phyloP scores from a whole-genome alignment of 2,113 vertebrate genomes.

The Bothrops jararaca region DNA sequence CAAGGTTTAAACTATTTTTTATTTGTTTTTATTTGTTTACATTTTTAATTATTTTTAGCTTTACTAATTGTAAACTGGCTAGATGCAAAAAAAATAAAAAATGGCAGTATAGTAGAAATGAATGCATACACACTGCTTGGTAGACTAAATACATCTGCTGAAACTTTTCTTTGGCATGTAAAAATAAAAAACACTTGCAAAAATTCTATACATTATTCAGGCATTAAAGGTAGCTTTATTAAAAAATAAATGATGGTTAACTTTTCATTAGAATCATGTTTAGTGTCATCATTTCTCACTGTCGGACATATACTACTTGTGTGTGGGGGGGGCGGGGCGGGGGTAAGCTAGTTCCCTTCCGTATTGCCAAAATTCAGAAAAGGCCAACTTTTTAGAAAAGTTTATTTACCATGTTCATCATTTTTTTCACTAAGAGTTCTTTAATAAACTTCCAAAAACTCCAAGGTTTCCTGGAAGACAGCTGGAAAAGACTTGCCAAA shows the following conservation, averaged over 20 bases:
- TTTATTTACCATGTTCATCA: neutral
- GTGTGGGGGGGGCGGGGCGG: accelerated
- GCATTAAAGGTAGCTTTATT: neutral
- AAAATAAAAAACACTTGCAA: neutral
- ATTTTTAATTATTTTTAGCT: neutral
- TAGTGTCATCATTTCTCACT: neutral
- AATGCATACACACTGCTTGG: neutral
- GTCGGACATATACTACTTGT: neutral
- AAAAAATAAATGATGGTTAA: neutral
- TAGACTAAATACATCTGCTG: too few relatives aligned
- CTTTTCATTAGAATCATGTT: neutral
- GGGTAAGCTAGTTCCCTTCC: too few relatives aligned
- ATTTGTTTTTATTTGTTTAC: neutral
- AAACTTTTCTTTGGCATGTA: neutral
- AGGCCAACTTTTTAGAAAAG: neutral
- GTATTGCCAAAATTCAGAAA: neutral
- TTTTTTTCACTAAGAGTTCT: neutral
- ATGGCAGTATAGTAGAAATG: neutral
- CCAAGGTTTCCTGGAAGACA: neutral
- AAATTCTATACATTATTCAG: neutral
- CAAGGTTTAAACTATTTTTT: neutral
- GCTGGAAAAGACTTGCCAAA: neutral
- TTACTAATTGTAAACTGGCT: neutral
- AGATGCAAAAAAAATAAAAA: neutral
- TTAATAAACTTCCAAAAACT: neutral